phyloP scores from a whole-genome alignment of 2,888 invertebrate genomes.

The Drosophila atroscutellata region DNA sequence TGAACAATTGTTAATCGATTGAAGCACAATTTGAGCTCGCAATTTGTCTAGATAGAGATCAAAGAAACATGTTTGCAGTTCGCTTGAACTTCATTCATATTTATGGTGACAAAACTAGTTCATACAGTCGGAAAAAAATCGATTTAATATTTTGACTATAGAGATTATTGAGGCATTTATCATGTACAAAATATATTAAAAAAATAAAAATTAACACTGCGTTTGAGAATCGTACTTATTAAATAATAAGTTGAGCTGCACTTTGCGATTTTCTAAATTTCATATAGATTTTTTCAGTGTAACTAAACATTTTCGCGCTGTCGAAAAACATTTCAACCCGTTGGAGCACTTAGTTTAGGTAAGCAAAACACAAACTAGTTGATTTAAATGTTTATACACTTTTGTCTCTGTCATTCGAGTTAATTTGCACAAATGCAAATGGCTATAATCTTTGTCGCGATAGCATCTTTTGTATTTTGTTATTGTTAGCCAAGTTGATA shows the following conservation, averaged over 20 bases:
- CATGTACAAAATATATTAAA: background rate
- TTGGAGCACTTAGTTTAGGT: conserved; percentile 42
- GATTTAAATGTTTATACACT: conserved; percentile 68
- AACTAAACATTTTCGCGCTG: background rate
- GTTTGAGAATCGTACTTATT: background rate
- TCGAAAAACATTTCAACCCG: conserved; percentile 38
- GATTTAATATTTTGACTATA: background rate
- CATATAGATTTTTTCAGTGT: background rate
- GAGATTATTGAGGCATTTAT: background rate
- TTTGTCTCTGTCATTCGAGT: conserved; percentile 64
- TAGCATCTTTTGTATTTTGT: conserved; percentile 18
- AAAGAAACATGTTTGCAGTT: conserved; percentile 16
- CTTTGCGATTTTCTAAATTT: conserved; percentile 11
- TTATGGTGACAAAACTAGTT: conserved; percentile 60
- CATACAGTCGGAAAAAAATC: conserved; percentile 25
- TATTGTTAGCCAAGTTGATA: conserved; percentile 30
- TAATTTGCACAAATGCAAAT: conserved; percentile 75
- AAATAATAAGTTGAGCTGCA: conserved; percentile 27
- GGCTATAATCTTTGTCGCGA: conserved; percentile 15
- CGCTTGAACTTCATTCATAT: conserved; percentile 49
- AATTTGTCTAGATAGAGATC: background rate
- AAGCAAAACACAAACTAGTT: conserved; percentile 49
- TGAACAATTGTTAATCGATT: conserved; percentile 16
- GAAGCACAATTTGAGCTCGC: background rate
- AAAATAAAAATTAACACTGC: background rate